Base-by-base conservation (phyloP, 2,797 vertebrate species). In the Apogon talboti region DNA sequence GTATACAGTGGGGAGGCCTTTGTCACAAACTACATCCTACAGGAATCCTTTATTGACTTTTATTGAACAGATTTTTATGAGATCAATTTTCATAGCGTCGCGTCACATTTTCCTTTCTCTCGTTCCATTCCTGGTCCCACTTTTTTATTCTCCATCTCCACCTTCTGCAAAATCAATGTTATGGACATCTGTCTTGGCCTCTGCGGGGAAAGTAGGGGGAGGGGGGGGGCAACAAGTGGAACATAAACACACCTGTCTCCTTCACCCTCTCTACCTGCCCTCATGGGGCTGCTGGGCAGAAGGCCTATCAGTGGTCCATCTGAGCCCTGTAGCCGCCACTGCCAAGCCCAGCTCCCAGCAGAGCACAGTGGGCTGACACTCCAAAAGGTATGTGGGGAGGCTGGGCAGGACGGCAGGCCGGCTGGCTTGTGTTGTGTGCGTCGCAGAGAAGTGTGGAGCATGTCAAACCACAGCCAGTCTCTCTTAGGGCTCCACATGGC, bases 231-330 rank as follows among this genome's bases (percentile, higher is more conserved):
- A 90, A 90, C 88, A 90, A 81, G 86, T 87, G 72, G 80, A 87
- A 85, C 72, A 84, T 65, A 86, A 87, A 89, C 89, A 87, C 84
- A 91, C 89, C 89, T 91, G 89, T 81, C 87, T 80, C 35, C 33
- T 54, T 77, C 74, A 59, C 82, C 60, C 56, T 50, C 46, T 76
- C 62, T 71, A 70, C 81, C 72, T 74, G 69, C 62, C 78, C 84
- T 84, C 82, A 21, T 70, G 84, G 84, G 90, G 83, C 74, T 58
- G 48, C 57, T 50, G 85, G 83, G 69, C 89, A 92, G 88, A 91
- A 87, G 86, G 90, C 79, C 81, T 74, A 88, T 89, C 91, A 88
- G 68, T 47, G 45, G 79, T 78, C 85, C 88, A 88, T 83, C 89
- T 92, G 89, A 89, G 88, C 84, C 78, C 78, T 74, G 81, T 59